These are phyloP conservation scores for Lepus europaeus DNA, from an alignment of 2,113 vertebrate genomes.

Conservation along the genomic window DNA sequence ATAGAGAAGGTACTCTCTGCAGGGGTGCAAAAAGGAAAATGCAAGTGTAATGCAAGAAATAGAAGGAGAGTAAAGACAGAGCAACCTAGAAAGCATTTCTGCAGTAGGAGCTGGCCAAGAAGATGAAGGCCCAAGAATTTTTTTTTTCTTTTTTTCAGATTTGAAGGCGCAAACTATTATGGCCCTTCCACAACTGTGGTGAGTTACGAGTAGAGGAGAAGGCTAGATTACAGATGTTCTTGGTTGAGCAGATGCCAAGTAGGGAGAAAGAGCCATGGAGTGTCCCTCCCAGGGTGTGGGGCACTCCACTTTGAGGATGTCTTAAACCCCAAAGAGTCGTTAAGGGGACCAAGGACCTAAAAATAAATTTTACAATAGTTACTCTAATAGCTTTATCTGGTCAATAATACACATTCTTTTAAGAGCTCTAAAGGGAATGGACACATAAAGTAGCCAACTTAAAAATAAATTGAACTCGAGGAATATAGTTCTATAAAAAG, in stretches of 20 bases:
- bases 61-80: neutral
- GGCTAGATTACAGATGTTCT: neutral
- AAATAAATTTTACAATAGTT: constrained; percentile 80
- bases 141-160: neutral
- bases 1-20: neutral
- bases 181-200: neutral
- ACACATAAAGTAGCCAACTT: constrained; percentile 80
- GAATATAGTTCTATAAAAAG: constrained; percentile 81
- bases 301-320: constrained; percentile 64
- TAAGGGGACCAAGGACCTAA: constrained; percentile 62
- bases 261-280: neutral
- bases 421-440: constrained; percentile 76
- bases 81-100: neutral
- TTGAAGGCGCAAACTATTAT: neutral
- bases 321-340: constrained; percentile 77
- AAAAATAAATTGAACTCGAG: constrained; percentile 85
- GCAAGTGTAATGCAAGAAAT: neutral
- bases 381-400: constrained; percentile 80
- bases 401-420: constrained; percentile 83
- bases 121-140: neutral
- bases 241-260: neutral
- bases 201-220: neutral
- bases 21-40: neutral
- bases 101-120: neutral
- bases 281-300: neutral